Evolutionary conservation across 2,888 invertebrate genomes (phyloP), one percentile per base, ranked within the genome.

Genomic region (Tridacna crocea): DNA sequence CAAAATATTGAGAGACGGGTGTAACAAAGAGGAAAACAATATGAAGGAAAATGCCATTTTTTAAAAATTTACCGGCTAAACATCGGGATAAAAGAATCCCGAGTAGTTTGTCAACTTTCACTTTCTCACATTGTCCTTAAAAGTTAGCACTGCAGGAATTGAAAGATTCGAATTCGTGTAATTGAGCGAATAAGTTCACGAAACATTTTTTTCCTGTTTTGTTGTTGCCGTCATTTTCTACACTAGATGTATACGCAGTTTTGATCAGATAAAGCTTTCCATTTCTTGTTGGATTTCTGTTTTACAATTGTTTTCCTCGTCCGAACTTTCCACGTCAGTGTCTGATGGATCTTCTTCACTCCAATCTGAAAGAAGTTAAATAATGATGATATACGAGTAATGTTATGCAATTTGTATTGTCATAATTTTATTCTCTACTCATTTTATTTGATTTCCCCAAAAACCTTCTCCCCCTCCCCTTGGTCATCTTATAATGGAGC

Each of bases 361-460:
- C 83, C 83, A 83, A 10, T 83, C 83, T 83, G 83, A 66, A 83
- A 82, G 0, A 55, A n/a, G n/a, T n/a, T 55, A 2, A 55, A 55
- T 15, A 55, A 55, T 36, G 36, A 36, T 36, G 36, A 36, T 36
- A n/a, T n/a, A n/a, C n/a, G n/a, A n/a, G n/a, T n/a, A 4, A 36
- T 58, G 58, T n/a, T 58, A 58, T 19, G 2, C 10, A 17, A n/a
- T 58, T 58, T 10, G 2, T 4, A 10, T 58, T 58, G 2, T 10
- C 4, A 58, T 58, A 10, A 8, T 36, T 36, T 36, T 8, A 58
- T 19, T 58, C n/a, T 4, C 58, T 10, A 58, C 2, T 4, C 58
- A 58, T 19, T 58, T 19, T 6, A 58, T n/a, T 17, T 58, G 4
- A 58, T 51, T 51, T 51, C 13, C 17, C 10, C 58, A 58, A 58